Conservation (phyloP, 2,113 vertebrate species). For the Chaetops frenatus region DNA sequence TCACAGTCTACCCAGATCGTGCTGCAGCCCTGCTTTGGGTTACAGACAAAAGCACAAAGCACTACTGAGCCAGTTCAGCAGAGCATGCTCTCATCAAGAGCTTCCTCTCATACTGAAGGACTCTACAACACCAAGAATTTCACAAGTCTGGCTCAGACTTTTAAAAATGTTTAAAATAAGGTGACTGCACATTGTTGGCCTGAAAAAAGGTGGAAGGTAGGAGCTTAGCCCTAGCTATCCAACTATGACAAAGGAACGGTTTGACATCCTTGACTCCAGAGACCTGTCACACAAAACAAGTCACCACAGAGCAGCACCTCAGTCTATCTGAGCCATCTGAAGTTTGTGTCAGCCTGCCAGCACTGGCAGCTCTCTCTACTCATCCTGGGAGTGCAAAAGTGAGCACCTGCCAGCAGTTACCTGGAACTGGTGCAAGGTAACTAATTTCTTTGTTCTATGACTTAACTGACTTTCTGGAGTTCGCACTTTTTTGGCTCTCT, state of each 20-base stretch:
- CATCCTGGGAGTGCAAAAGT: background rate
- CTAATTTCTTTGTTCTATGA: background rate
- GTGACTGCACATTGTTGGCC: background rate
- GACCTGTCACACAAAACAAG: background rate
- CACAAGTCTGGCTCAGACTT: background rate
- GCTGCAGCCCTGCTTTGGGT: background rate
- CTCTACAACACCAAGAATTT: background rate
- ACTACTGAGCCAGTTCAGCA: background rate
- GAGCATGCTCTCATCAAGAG: background rate
- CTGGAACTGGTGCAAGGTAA: background rate
- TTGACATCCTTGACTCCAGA: background rate
- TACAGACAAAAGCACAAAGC: background rate
- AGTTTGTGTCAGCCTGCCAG: background rate
- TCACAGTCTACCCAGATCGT: fast-evolving
- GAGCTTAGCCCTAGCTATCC: background rate
- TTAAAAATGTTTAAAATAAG: background rate
- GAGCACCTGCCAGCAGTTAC: background rate
- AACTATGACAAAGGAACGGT: background rate
- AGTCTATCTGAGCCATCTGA: background rate
- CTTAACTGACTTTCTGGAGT: background rate
- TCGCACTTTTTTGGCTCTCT: background rate
- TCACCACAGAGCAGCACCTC: background rate
- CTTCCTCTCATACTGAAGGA: background rate
- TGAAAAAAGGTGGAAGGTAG: background rate
- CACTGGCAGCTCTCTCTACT: background rate